Evolutionary conservation across 2,888 invertebrate species (phyloP).

Genomic region (Diarsia brunnea): DNA sequence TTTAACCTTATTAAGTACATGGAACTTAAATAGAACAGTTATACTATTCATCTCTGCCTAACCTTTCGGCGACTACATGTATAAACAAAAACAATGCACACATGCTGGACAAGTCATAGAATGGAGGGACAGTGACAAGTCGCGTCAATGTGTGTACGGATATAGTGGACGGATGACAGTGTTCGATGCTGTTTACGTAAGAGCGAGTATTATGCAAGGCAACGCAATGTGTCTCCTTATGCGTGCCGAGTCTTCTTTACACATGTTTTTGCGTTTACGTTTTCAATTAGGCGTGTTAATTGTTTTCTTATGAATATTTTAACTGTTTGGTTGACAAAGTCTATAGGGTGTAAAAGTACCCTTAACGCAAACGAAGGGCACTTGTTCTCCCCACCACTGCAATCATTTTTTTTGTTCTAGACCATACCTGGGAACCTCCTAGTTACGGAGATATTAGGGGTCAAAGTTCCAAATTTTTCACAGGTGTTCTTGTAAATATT

Average conservation of each 20-base stretch:
- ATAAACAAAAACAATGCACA: background rate
- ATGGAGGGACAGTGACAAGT: constrained; percentile 22
- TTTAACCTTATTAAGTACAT: background rate
- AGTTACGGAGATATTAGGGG: too few species aligned
- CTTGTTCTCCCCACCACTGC: too few species aligned
- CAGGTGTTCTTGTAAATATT: too few species aligned
- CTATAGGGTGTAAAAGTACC: too few species aligned
- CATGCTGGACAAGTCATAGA: background rate
- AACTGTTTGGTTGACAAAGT: background rate
- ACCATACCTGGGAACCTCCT: too few species aligned
- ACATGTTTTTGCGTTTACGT: constrained; percentile 40
- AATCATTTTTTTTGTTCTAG: too few species aligned
- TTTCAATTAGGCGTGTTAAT: constrained; percentile 44
- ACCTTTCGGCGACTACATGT: too few species aligned
- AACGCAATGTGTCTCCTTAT: constrained; percentile 40
- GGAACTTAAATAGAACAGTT: background rate
- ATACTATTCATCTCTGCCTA: background rate
- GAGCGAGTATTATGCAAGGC: constrained; percentile 48
- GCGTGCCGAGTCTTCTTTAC: constrained; percentile 26
- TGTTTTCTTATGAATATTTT: constrained; percentile 7
- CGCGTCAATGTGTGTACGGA: constrained; percentile 28
- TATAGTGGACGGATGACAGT: constrained; percentile 42
- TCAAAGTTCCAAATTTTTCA: too few species aligned
- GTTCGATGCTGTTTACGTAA: constrained; percentile 54
- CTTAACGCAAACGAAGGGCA: too few species aligned